Percentiles rank a stretch among this genome's conserved stretches.
phyloP scores from a whole-genome alignment of 2,797 vertebrate genomes.

The Clamator glandarius region DNA sequence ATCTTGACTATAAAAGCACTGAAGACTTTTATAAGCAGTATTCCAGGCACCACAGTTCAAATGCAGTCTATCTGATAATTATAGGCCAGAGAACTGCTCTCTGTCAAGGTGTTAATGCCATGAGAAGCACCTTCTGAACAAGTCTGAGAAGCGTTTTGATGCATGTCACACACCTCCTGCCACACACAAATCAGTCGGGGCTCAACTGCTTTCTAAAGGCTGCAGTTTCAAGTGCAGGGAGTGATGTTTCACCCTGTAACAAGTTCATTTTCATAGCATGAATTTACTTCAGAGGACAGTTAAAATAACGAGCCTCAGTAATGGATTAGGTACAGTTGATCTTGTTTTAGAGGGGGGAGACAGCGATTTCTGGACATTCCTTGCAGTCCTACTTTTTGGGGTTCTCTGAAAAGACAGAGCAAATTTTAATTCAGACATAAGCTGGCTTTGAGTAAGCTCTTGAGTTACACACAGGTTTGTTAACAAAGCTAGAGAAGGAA shows the following conservation, averaged over 20 bases:
- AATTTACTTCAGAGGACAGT: neutral
- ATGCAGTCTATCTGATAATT: neutral
- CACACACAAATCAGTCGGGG: neutral
- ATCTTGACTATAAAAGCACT: neutral
- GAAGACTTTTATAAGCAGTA: neutral
- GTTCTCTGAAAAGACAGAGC: neutral
- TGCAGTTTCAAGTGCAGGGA: neutral
- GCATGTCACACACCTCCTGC: neutral
- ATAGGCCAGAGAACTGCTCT: neutral
- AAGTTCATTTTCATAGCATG: neutral
- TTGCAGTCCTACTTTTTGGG: neutral
- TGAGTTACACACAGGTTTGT: neutral
- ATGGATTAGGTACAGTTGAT: neutral
- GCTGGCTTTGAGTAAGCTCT: neutral
- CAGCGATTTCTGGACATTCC: neutral
- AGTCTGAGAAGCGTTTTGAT: neutral
- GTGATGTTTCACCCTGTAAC: neutral
- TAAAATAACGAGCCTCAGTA: neutral
- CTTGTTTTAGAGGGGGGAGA: neutral
- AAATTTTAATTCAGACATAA: neutral
- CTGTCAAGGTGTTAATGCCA: neutral
- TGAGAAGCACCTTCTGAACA: neutral
- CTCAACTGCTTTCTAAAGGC: neutral
- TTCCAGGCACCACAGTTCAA: neutral
- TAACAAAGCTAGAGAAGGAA: neutral